phyloP scores from a whole-genome alignment of 2,888 invertebrate species.

The Orthosia gracilis region DNA sequence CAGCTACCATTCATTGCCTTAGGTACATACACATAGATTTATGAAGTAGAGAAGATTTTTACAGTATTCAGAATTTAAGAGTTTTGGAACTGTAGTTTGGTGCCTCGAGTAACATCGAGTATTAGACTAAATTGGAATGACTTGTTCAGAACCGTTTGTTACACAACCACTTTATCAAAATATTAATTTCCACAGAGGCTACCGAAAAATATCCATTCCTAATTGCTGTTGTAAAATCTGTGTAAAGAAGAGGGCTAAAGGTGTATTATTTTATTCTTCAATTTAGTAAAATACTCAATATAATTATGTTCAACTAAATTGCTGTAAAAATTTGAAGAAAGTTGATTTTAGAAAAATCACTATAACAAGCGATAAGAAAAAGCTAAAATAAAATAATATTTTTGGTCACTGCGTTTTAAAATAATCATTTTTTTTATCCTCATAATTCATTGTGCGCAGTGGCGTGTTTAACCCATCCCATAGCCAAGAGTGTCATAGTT shows the following conservation, averaged over 20 bases:
- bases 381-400: background rate
- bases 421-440: conserved; percentile 22
- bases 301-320: conserved; percentile 43
- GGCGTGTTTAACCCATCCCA: conserved; percentile 4
- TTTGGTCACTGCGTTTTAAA: conserved; percentile 10
- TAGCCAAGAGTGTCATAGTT: background rate
- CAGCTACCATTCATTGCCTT: conserved; percentile 53
- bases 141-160: conserved; percentile 3
- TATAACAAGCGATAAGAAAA: background rate
- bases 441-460: conserved; percentile 2
- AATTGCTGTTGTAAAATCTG: conserved; percentile 20
- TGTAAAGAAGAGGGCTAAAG: conserved; percentile 8
- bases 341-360: background rate
- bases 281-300: conserved; percentile 55
- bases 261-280: conserved; percentile 35
- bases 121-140: conserved; percentile 57
- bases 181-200: conserved; percentile 9
- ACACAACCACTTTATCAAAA: conserved; percentile 1
- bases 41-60: conserved; percentile 45
- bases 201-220: conserved; percentile 6
- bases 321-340: conserved; percentile 22
- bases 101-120: conserved; percentile 54
- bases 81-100: conserved; percentile 54
- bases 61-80: conserved; percentile 52
- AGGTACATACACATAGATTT: conserved; percentile 49